Conservation (phyloP, 2,113 vertebrate genomes). For the Chascanopsetta lugubris region DNA sequence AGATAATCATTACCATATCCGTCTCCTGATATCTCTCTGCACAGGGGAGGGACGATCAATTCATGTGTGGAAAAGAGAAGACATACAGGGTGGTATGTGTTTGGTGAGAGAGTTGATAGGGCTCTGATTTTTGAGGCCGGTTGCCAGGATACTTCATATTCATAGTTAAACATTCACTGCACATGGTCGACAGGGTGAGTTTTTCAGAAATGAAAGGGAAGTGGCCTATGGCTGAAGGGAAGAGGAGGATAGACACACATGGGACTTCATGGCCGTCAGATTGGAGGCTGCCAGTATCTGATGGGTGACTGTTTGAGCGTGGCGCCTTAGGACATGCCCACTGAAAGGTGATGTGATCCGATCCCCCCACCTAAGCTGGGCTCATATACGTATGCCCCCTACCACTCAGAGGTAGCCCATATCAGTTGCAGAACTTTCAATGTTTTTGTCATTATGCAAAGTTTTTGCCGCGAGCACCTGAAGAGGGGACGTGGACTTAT, state of each 20-base stretch:
- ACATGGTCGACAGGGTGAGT: conserved; percentile 72
- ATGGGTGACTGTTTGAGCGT: conserved; percentile 77
- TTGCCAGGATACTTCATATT: conserved; percentile 72
- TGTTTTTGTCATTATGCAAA: conserved; percentile 73
- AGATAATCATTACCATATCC: conserved; percentile 52
- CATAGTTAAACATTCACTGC: conserved; percentile 70
- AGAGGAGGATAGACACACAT: conserved; percentile 59
- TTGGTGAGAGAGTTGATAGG: conserved; percentile 37
- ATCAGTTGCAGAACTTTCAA: conserved; percentile 63
- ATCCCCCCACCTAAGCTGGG: conserved; percentile 73
- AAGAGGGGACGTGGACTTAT: conserved; percentile 63
- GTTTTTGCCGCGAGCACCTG: conserved; percentile 64
- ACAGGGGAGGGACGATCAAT: conserved; percentile 57
- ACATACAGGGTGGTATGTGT: conserved; percentile 20
- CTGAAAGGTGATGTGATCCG: conserved; percentile 74
- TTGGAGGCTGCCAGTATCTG: conserved; percentile 76
- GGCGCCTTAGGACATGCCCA: conserved; percentile 78
- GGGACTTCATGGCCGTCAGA: conserved; percentile 83
- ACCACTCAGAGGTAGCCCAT: conserved; percentile 62
- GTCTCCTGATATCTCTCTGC: conserved; percentile 44
- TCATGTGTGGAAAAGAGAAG: conserved; percentile 37
- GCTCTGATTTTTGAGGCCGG: conserved; percentile 62
- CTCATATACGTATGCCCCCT: conserved; percentile 70
- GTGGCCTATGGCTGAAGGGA: conserved; percentile 71
- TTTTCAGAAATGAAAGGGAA: conserved; percentile 74